Evolutionary conservation across 2,113 vertebrate species (phyloP).

Genomic region (Podarcis muralis): DNA sequence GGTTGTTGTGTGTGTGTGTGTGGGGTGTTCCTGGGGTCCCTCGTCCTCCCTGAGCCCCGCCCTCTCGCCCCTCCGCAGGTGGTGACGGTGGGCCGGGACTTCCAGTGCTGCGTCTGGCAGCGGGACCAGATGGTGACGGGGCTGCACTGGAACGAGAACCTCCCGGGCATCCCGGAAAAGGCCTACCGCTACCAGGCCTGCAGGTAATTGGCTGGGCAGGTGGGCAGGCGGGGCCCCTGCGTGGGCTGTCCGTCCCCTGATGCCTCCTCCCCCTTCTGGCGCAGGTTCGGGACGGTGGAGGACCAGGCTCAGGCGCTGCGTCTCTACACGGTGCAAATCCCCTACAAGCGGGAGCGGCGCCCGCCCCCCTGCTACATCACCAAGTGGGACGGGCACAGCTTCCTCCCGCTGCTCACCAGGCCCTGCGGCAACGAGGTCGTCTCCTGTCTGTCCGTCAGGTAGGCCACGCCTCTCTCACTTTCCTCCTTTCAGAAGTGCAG

Average conservation of each 20-base stretch:
- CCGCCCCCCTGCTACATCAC: conserved; percentile 92
- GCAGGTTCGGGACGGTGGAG: conserved; percentile 88
- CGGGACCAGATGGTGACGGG: conserved; percentile 83
- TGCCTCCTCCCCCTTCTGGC: fast-evolving
- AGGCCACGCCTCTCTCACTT: background rate
- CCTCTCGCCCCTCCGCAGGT: conserved; percentile 68
- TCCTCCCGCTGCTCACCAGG: conserved; percentile 87
- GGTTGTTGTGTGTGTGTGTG: too few relatives aligned
- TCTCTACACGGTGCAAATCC: conserved; percentile 95
- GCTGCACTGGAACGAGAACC: conserved; percentile 88
- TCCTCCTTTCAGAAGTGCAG: background rate
- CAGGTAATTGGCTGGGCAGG: conserved; percentile 74
- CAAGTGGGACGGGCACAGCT: conserved; percentile 91
- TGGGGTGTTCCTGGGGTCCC: too few relatives aligned
- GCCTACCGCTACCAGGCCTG: conserved; percentile 91
- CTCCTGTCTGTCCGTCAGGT: conserved; percentile 91
- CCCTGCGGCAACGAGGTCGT: conserved; percentile 91
- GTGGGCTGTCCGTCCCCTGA: background rate
- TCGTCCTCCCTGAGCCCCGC: background rate
- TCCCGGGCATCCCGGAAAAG: conserved; percentile 81
- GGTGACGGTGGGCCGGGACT: conserved; percentile 89
- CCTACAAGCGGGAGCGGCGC: conserved; percentile 89
- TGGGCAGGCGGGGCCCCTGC: background rate
- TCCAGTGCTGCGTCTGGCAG: conserved; percentile 90
- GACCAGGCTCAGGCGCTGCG: conserved; percentile 83